Percentiles rank a stretch among this genome's conserved stretches.
Conservation (phyloP, 92 coral and sea anemone genomes). For the Anthopleura xanthogrammica region DNA sequence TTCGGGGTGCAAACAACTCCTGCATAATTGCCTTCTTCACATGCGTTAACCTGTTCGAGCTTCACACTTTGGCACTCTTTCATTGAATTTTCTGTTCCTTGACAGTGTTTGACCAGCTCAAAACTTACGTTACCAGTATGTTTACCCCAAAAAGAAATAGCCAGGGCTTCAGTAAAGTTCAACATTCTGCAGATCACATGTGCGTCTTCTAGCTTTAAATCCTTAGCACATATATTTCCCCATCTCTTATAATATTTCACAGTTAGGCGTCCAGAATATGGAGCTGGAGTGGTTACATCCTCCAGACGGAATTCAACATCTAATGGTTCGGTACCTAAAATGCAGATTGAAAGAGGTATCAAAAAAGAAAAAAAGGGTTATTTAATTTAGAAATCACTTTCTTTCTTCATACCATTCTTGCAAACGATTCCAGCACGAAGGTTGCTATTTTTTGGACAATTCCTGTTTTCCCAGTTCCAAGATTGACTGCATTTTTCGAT, state of each 20-base stretch:
- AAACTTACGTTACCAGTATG: neutral
- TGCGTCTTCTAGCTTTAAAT: slow-evolving; percentile 1
- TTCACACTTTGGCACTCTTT: neutral
- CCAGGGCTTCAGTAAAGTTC: neutral
- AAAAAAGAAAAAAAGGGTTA: neutral
- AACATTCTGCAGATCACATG: neutral
- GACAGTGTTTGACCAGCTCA: neutral
- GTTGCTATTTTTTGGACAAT: neutral
- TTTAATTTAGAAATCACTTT: neutral
- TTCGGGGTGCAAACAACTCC: neutral
- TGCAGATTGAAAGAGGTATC: neutral
- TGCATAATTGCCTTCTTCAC: neutral
- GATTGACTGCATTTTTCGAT: neutral
- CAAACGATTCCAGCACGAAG: neutral
- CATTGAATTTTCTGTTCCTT: neutral
- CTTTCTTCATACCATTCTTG: neutral
- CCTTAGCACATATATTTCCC: slow-evolving; percentile 4
- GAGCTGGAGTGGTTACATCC: neutral
- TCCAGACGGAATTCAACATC: neutral
- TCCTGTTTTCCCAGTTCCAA: neutral
- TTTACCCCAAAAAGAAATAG: neutral
- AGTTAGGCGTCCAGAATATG: neutral
- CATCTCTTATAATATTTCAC: neutral
- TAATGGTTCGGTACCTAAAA: neutral
- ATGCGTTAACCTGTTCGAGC: neutral